These are phyloP conservation scores for Naja naja DNA, from an alignment of 2,113 vertebrate genomes.

Conservation along the genomic window DNA sequence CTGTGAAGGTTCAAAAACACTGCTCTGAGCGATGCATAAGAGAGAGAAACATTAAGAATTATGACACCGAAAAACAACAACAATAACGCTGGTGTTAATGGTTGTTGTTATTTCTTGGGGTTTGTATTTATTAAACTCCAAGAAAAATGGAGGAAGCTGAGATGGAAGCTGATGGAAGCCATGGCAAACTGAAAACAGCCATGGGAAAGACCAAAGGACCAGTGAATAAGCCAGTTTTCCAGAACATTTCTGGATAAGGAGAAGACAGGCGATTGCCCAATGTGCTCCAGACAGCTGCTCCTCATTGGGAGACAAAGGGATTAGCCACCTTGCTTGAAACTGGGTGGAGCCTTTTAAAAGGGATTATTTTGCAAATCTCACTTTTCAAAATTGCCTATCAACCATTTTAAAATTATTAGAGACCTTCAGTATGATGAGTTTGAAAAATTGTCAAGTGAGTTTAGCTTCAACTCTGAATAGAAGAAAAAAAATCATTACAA, in stretches of 20 bases:
- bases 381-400: not conserved
- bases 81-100: not conserved
- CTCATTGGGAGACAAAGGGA: not conserved
- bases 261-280: not conserved
- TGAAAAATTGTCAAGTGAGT: not conserved
- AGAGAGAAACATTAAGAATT: not conserved
- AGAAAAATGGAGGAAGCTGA: not conserved
- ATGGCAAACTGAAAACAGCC: not conserved
- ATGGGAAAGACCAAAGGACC: not conserved
- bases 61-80: not conserved
- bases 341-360: not conserved
- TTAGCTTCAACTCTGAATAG: not conserved
- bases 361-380: not conserved
- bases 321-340: not conserved
- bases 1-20: not conserved
- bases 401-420: not conserved
- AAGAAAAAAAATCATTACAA: not conserved
- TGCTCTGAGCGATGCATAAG: not conserved
- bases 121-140: not conserved
- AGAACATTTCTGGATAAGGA: not conserved
- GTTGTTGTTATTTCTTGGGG: not conserved
- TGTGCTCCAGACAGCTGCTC: not conserved
- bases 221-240: not conserved
- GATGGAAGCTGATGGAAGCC: not conserved
- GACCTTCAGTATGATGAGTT: not conserved